These are phyloP conservation scores for Anastatus disparis DNA, from an alignment of 1,140 invertebrate species.

Conservation along the genomic window DNA sequence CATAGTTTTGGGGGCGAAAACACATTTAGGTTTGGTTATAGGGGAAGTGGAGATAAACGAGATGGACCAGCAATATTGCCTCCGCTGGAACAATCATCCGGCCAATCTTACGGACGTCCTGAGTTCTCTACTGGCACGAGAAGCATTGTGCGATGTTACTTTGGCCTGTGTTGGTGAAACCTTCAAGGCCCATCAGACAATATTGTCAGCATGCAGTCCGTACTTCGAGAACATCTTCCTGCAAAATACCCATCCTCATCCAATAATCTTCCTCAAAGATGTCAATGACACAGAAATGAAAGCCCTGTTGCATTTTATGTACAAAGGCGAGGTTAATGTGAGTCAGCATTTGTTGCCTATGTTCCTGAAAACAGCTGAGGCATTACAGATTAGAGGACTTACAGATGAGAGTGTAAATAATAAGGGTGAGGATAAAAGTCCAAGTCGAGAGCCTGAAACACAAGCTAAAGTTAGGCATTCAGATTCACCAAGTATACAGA, in stretches of 20 bases:
- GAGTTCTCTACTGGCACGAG: conserved; percentile 84
- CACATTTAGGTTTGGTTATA: conserved; percentile 52
- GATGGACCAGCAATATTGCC: conserved; percentile 94
- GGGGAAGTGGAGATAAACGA: conserved; percentile 63
- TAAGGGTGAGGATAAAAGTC: conserved; percentile 58
- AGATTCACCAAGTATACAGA: conserved; percentile 58
- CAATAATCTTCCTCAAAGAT: conserved; percentile 92
- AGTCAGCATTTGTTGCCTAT: conserved; percentile 86
- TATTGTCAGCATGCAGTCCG: conserved; percentile 92
- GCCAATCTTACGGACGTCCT: conserved; percentile 89
- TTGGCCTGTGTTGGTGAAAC: conserved; percentile 91
- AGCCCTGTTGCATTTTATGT: conserved; percentile 89
- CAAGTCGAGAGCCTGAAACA: conserved; percentile 59
- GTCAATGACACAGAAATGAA: conserved; percentile 88
- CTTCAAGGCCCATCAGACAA: conserved; percentile 93
- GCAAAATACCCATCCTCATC: conserved; percentile 90
- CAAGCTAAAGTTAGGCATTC: conserved; percentile 55
- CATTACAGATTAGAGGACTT: conserved; percentile 88
- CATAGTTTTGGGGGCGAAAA: not conserved
- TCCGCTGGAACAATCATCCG: conserved; percentile 94
- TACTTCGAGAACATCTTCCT: conserved; percentile 95
- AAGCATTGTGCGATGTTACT: conserved; percentile 91
- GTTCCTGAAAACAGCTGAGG: conserved; percentile 91
- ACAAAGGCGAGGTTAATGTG: conserved; percentile 90
- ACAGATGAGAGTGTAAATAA: conserved; percentile 81